phyloP scores from a whole-genome alignment of 2,888 invertebrate species.

The Penaeus monodon region DNA sequence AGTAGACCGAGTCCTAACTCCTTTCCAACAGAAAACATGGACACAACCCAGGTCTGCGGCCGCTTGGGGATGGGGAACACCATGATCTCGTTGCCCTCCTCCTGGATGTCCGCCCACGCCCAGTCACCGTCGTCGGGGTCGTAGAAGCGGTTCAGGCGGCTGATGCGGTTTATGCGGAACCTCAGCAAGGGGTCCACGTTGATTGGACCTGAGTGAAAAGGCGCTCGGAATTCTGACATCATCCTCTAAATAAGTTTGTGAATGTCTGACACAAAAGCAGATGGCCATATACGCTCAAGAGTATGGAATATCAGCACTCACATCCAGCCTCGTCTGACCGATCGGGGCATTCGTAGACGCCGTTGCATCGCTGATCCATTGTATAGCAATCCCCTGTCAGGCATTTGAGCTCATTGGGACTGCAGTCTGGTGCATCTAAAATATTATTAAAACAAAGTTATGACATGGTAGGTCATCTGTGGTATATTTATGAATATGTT shows the following conservation, averaged over 20 bases:
- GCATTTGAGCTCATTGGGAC: constrained; percentile 68
- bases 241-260: not conserved
- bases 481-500: no score
- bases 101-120: constrained; percentile 59
- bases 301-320: constrained; percentile 56
- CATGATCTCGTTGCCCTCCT: constrained; percentile 53
- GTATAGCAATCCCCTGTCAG: constrained; percentile 70
- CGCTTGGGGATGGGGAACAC: constrained; percentile 58
- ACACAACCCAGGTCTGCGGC: constrained; percentile 64
- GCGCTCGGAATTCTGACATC: not conserved
- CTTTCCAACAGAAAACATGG: constrained; percentile 62
- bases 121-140: constrained; percentile 62
- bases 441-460: not conserved
- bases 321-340: constrained; percentile 71
- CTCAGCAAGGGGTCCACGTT: constrained; percentile 38
- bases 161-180: constrained; percentile 59
- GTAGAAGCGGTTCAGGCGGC: constrained; percentile 60
- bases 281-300: not conserved
- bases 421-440: constrained; percentile 48
- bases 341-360: constrained; percentile 70
- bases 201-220: constrained; percentile 46
- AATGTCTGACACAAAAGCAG: not conserved
- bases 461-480: no score
- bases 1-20: constrained; percentile 54
- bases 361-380: constrained; percentile 71